phyloP scores from a whole-genome alignment of 2,797 vertebrate genomes.

The Chrosomus eos region DNA sequence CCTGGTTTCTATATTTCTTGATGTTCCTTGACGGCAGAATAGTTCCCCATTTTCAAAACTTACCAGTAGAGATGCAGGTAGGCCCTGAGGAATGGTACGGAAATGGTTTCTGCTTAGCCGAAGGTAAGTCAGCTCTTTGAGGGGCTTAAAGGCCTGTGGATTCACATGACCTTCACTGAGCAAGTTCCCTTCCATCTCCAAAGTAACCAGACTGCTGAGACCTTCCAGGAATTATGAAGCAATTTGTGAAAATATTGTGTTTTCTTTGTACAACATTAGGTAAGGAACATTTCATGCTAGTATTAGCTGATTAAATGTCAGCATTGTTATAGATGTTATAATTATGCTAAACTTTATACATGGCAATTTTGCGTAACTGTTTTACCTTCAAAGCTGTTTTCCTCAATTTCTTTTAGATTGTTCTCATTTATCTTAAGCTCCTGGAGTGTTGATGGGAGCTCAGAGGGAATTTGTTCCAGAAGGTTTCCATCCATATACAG shows the following conservation, averaged over 20 bases:
- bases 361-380: background rate
- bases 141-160: slow-evolving; percentile 82
- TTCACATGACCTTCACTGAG: slow-evolving; percentile 89
- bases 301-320: slow-evolving; percentile 13
- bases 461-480: slow-evolving; percentile 80
- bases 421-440: slow-evolving; percentile 98
- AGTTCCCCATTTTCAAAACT: background rate
- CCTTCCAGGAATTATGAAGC: slow-evolving; percentile 69
- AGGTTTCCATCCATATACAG: slow-evolving; percentile 93
- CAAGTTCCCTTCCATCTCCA: slow-evolving; percentile 95
- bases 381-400: slow-evolving; percentile 86
- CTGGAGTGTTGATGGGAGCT: slow-evolving; percentile 86
- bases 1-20: background rate
- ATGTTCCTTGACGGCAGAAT: background rate
- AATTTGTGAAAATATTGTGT: slow-evolving; percentile 6
- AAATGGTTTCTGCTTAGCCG: slow-evolving; percentile 91
- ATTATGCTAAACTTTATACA: background rate
- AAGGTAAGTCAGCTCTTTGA: slow-evolving; percentile 86
- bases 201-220: slow-evolving; percentile 84
- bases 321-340: background rate
- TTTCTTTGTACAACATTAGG: slow-evolving; percentile 9
- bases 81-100: slow-evolving; percentile 90
- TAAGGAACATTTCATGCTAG: slow-evolving; percentile 3
- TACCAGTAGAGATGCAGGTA: slow-evolving; percentile 90
- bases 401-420: slow-evolving; percentile 79